Percentiles rank a stretch among this genome's conserved stretches.
Evolutionary conservation across 2,113 vertebrate genomes (phyloP).

Genomic region (Origma solitaria): DNA sequence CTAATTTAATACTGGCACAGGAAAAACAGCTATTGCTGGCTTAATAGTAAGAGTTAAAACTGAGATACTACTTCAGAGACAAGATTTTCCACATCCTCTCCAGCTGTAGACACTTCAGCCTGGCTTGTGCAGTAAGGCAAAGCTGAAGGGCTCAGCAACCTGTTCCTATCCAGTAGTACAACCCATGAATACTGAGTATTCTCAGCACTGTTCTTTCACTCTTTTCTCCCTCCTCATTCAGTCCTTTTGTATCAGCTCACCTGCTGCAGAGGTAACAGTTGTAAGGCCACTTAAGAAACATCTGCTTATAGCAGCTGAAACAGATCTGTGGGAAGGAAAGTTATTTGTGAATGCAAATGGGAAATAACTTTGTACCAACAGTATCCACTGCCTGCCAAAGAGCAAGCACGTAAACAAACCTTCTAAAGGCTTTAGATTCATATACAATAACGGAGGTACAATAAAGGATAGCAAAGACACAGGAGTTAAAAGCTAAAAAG

Average conservation of each 20-base stretch:
- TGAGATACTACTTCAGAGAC: neutral
- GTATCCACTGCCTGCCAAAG: neutral
- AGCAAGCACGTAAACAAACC: neutral
- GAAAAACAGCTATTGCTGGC: neutral
- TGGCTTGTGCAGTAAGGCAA: neutral
- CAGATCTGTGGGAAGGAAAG: conserved; percentile 53
- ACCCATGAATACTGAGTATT: neutral
- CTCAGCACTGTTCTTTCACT: neutral
- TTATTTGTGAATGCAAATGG: neutral
- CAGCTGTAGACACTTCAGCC: neutral
- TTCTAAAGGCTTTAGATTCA: conserved; percentile 17
- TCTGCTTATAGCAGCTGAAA: conserved; percentile 57
- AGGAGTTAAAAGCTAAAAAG: conserved; percentile 28
- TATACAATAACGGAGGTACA: neutral
- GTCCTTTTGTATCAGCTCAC: conserved; percentile 43
- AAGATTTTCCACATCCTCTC: neutral
- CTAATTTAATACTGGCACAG: neutral
- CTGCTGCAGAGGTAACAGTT: conserved; percentile 68
- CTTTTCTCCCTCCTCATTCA: neutral
- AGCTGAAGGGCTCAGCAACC: neutral
- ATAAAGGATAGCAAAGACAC: conserved; percentile 5
- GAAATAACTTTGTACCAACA: conserved; percentile 17
- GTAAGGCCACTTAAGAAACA: conserved; percentile 68
- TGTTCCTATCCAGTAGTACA: neutral
- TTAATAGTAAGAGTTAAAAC: neutral